A percentile compares a stretch with the other conserved stretches of the same genome.
phyloP scores from a whole-genome alignment of 1,140 invertebrate genomes.

The Orius laevigatus region DNA sequence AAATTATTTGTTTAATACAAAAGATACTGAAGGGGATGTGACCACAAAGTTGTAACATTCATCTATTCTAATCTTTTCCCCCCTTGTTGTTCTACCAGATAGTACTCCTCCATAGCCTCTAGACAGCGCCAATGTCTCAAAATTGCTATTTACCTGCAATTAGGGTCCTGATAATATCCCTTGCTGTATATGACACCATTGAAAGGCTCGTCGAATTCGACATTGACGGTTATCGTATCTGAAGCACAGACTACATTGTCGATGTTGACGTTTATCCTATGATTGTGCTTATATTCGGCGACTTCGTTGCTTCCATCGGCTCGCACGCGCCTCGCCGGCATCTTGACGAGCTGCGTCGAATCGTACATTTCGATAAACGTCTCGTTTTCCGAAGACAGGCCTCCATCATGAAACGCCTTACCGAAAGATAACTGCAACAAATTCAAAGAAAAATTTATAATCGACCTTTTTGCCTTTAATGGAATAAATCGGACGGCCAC shows the following conservation, averaged over 20 bases:
- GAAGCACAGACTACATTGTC: constrained; percentile 47
- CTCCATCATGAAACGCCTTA: no score
- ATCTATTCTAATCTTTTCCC: background rate
- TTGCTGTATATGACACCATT: constrained; percentile 59
- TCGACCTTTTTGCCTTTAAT: no score
- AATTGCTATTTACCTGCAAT: constrained; percentile 39
- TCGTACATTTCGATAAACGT: no score
- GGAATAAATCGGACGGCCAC: no score
- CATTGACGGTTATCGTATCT: constrained; percentile 40
- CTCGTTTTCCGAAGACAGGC: no score
- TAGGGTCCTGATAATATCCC: constrained; percentile 44
- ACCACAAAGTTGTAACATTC: background rate
- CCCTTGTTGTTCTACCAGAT: background rate
- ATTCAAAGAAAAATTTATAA: no score
- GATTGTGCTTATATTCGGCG: constrained; percentile 15
- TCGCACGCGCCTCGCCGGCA: background rate
- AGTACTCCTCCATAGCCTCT: background rate
- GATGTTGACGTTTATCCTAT: constrained; percentile 25
- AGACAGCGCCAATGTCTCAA: background rate
- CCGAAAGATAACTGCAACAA: no score
- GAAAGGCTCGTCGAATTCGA: constrained; percentile 45
- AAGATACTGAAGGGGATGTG: background rate
- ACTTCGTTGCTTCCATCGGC: constrained; percentile 10
- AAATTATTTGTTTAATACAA: background rate
- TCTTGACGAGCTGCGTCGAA: no score